A percentile compares a stretch with the other conserved stretches of the same genome.
Evolutionary conservation across 1,140 invertebrate genomes (phyloP).

Genomic region (Aphelenchoides fujianensis): DNA sequence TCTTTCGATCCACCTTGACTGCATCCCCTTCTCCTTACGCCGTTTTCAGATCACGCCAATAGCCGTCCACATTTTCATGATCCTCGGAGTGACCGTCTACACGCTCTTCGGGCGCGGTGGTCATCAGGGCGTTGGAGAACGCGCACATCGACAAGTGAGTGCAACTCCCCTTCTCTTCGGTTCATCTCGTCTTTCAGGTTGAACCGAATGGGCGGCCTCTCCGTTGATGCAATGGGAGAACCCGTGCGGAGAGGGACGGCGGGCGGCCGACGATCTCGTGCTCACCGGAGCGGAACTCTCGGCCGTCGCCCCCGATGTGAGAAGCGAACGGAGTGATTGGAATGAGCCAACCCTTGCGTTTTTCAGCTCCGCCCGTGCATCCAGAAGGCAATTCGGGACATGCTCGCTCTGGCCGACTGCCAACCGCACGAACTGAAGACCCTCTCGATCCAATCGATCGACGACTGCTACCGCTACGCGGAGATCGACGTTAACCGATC

Average conservation of each 20-base stretch:
- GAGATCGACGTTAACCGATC: conserved; percentile 22
- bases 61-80: conserved; percentile 39
- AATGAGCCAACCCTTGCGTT: background rate
- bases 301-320: conserved; percentile 25
- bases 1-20: background rate
- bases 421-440: conserved; percentile 18
- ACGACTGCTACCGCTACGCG: conserved; percentile 32
- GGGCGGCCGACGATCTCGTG: conserved; percentile 8
- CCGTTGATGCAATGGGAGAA: background rate
- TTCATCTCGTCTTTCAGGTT: conserved; percentile 14
- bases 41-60: conserved; percentile 39
- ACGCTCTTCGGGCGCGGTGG: conserved; percentile 41
- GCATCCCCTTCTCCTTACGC: background rate
- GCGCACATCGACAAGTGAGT: conserved; percentile 30
- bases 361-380: conserved; percentile 30
- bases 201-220: conserved; percentile 26
- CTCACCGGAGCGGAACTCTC: conserved; percentile 22
- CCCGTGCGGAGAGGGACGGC: background rate
- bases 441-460: conserved; percentile 25
- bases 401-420: conserved; percentile 17
- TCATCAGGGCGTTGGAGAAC: conserved; percentile 35
- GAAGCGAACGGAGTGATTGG: conserved; percentile 20
- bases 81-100: conserved; percentile 32
- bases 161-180: background rate
- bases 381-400: conserved; percentile 19